A percentile compares a stretch with the other conserved stretches of the same genome.
Conservation (phyloP, 2,797 vertebrate species). For the Paramormyrops hopkinsi region DNA sequence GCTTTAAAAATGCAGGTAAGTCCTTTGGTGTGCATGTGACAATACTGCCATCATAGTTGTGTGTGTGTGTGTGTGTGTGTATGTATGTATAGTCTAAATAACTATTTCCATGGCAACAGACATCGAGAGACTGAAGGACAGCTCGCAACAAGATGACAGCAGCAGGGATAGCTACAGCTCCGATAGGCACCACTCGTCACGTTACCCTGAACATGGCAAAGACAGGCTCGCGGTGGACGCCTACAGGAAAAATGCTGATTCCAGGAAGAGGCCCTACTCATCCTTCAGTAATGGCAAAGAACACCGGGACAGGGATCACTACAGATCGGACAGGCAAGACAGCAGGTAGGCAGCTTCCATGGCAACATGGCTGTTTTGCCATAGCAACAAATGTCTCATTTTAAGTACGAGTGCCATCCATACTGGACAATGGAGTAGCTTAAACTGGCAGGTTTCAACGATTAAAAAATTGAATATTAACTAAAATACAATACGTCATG, state of each 20-base stretch:
- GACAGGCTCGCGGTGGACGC: slow-evolving; percentile 76
- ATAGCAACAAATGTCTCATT: neutral
- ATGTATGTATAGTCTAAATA: neutral
- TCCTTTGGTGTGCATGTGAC: neutral
- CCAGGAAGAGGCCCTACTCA: slow-evolving; percentile 83
- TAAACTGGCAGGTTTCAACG: neutral
- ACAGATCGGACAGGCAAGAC: slow-evolving; percentile 53
- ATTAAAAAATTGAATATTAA: neutral
- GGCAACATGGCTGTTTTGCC: neutral
- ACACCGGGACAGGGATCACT: slow-evolving; percentile 72
- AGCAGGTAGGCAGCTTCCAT: slow-evolving; percentile 41
- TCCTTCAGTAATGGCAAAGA: slow-evolving; percentile 96
- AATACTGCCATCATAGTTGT: neutral
- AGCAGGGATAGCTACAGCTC: slow-evolving; percentile 95
- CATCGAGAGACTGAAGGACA: slow-evolving; percentile 83
- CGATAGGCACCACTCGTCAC: slow-evolving; percentile 75
- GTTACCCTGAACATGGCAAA: slow-evolving; percentile 77
- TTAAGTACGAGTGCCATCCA: neutral
- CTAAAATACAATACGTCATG: neutral
- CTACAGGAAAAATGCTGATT: slow-evolving; percentile 73
- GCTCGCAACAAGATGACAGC: slow-evolving; percentile 87
- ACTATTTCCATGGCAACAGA: slow-evolving; percentile 56
- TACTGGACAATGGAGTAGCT: neutral
- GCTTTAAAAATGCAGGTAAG: slow-evolving; percentile 83
- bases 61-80: neutral